Evolutionary conservation across 1,140 invertebrate genomes (phyloP).

Genomic region (Helicoverpa armigera): DNA sequence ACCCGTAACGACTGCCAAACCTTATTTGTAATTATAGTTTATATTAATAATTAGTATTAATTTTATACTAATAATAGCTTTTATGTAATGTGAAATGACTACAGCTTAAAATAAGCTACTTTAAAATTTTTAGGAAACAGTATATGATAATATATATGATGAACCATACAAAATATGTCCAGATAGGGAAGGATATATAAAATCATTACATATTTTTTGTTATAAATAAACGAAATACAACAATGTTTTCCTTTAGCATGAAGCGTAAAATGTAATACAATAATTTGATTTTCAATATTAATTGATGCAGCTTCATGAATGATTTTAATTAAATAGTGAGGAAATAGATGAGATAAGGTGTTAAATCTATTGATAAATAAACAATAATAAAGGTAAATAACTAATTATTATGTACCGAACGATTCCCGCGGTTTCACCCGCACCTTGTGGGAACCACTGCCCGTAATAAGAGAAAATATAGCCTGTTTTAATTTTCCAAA

Average conservation of each 20-base stretch:
- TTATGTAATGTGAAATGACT: no score
- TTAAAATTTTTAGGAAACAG: no score
- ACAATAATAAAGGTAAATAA: background rate
- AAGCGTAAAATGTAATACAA: background rate
- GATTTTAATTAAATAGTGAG: background rate
- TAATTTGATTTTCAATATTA: background rate
- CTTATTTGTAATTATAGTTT: background rate
- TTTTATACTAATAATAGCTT: no score
- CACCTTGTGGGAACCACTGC: no score
- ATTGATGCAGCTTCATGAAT: constrained; percentile 15
- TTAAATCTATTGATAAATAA: background rate
- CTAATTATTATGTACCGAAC: background rate
- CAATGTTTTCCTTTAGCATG: background rate
- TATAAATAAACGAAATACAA: background rate
- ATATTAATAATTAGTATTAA: no score
- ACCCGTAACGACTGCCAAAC: no score
- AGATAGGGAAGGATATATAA: constrained; percentile 4
- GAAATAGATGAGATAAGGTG: background rate
- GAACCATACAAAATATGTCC: background rate
- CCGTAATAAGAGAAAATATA: no score
- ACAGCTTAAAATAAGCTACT: no score
- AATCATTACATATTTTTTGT: background rate
- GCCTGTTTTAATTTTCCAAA: no score
- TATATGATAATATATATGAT: no score
- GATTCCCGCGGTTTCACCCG: no score